These are phyloP conservation scores for Rhagium mordax DNA, from an alignment of 2,888 invertebrate species.

Conservation along the genomic window DNA sequence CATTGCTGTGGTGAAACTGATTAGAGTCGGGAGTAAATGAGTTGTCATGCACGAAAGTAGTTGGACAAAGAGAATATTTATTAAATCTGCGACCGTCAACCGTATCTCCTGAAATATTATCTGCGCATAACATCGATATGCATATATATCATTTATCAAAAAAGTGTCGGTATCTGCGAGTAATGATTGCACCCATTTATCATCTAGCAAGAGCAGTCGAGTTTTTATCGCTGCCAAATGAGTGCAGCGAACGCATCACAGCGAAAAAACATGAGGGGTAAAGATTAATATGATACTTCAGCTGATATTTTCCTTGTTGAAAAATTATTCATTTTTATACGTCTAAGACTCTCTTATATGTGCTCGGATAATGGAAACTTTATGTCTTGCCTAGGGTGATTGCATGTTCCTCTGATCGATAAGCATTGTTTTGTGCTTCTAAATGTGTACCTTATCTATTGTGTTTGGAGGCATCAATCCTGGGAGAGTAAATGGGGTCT, in stretches of 20 bases:
- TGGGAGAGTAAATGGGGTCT: background rate
- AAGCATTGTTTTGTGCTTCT: slow-evolving; percentile 24
- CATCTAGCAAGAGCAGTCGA: slow-evolving; percentile 29
- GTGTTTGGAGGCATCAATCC: background rate
- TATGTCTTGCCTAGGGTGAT: slow-evolving; percentile 33
- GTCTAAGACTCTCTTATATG: slow-evolving; percentile 21
- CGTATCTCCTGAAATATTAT: slow-evolving; percentile 9
- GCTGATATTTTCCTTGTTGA: slow-evolving; percentile 34
- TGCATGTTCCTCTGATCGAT: slow-evolving; percentile 26
- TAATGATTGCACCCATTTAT: slow-evolving; percentile 34
- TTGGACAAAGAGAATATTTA: background rate
- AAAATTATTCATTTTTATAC: slow-evolving; percentile 35
- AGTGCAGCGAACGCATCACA: slow-evolving; percentile 26
- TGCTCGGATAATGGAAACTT: slow-evolving; percentile 32
- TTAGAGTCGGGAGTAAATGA: background rate
- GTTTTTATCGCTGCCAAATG: slow-evolving; percentile 32
- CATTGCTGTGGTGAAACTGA: background rate
- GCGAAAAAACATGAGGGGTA: slow-evolving; percentile 25
- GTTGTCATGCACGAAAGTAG: background rate
- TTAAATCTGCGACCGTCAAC: background rate
- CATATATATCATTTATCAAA: slow-evolving; percentile 32
- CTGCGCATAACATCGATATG: slow-evolving; percentile 18
- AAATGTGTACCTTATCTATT: slow-evolving; percentile 22
- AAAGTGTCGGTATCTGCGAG: slow-evolving; percentile 33
- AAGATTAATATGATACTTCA: slow-evolving; percentile 30